Conservation (phyloP, 2,888 invertebrate species). For the Plemyria rubiginata region DNA sequence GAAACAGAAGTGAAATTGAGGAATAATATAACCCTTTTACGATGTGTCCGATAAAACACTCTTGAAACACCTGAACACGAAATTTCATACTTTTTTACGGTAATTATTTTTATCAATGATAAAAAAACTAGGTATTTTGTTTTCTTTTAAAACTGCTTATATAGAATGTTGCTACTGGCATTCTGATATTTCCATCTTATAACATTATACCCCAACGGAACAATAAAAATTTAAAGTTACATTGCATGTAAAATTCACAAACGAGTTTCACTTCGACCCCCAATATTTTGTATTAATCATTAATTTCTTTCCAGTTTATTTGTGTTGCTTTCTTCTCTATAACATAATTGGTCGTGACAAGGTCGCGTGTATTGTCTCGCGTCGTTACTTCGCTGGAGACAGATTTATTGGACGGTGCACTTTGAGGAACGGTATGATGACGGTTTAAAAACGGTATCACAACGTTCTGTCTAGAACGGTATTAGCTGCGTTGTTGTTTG, state of each 20-base stretch:
- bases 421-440: constrained; percentile 30
- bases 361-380: constrained; percentile 44
- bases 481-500: not conserved
- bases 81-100: no score
- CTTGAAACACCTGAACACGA: no score
- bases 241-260: not conserved
- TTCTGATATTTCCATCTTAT: no score
- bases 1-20: constrained; percentile 18
- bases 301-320: constrained; percentile 30
- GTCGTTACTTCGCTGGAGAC: constrained; percentile 45
- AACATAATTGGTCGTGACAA: constrained; percentile 55
- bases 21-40: no score
- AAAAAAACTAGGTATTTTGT: no score
- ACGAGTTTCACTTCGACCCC: constrained; percentile 11
- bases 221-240: no score
- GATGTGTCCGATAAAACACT: not conserved
- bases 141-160: no score
- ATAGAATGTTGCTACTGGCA: no score
- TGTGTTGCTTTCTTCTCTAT: constrained; percentile 50
- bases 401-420: constrained; percentile 41
- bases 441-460: constrained; percentile 12
- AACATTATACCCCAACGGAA: no score
- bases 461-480: not conserved
- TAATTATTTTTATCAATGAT: no score
- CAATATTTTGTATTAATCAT: not conserved